These are phyloP conservation scores for Abramis brama DNA, from an alignment of 2,113 vertebrate species.

Conservation along the genomic window DNA sequence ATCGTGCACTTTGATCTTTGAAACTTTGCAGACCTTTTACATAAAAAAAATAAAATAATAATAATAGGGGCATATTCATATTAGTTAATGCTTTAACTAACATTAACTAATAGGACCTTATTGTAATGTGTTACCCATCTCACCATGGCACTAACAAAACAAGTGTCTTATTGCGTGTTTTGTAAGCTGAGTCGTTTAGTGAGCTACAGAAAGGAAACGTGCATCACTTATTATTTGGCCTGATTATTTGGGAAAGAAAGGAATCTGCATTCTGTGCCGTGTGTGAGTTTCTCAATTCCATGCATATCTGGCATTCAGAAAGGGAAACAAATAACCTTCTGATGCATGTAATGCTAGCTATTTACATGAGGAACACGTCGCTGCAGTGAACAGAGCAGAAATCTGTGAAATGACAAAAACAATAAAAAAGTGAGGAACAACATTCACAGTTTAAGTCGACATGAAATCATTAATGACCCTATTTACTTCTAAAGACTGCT, in stretches of 20 bases:
- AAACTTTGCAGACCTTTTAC: too few species aligned
- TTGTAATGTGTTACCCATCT: background rate
- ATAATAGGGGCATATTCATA: too few species aligned
- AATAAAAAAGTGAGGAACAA: background rate
- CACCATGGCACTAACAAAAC: background rate
- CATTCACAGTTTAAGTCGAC: background rate
- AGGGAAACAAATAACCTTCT: conserved; percentile 8
- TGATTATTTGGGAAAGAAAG: background rate
- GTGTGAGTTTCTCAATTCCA: background rate
- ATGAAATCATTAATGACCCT: background rate
- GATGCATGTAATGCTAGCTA: conserved; percentile 7
- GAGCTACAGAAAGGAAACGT: background rate
- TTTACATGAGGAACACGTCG: conserved; percentile 12
- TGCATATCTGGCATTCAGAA: background rate
- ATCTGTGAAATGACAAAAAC: background rate
- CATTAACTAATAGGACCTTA: background rate
- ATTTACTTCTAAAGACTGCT: background rate
- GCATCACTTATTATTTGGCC: background rate
- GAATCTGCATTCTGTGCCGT: background rate
- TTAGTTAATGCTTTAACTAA: background rate
- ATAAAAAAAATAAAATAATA: too few species aligned
- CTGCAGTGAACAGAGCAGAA: background rate
- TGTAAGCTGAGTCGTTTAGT: background rate
- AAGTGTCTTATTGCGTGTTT: background rate
- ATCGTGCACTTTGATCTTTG: too few species aligned